A percentile compares a stretch with the other conserved stretches of the same genome.
These are phyloP conservation scores for Macroramphosus scolopax DNA, from an alignment of 2,797 vertebrate species.

Conservation along the genomic window DNA sequence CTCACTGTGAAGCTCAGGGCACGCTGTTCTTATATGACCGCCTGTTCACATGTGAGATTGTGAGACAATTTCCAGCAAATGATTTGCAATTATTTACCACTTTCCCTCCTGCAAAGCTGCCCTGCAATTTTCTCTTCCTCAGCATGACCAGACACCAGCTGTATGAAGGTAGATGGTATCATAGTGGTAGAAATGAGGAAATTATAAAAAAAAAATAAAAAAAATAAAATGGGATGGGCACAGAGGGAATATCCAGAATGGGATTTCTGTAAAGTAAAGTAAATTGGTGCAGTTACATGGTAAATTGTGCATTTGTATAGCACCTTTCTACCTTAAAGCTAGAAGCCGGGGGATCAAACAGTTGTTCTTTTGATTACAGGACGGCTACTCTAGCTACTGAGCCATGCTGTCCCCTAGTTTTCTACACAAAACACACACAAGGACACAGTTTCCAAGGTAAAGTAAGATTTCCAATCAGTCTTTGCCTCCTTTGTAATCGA, in stretches of 20 bases:
- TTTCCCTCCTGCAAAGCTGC: neutral
- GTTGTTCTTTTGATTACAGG: no score
- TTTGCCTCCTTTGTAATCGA: conserved; percentile 24
- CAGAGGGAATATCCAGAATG: neutral
- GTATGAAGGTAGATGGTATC: no score
- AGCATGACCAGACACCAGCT: no score
- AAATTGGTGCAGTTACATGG: no score
- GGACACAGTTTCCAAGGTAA: conserved; percentile 62
- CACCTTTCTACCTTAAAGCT: no score
- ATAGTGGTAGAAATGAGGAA: no score
- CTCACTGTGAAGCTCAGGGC: conserved; percentile 16
- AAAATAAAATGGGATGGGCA: no score
- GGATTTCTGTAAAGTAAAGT: no score
- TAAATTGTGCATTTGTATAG: no score
- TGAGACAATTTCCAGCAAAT: conserved; percentile 30
- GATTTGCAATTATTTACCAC: conserved; percentile 15
- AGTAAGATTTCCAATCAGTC: conserved; percentile 23
- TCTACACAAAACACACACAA: conserved; percentile 15
- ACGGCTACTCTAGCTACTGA: no score
- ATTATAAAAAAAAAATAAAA: no score
- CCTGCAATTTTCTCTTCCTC: neutral
- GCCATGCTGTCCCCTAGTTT: conserved; percentile 53
- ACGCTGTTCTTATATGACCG: conserved; percentile 25
- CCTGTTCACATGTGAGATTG: conserved; percentile 21
- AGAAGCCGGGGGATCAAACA: no score